phyloP scores from a whole-genome alignment of 2,113 vertebrate species.

The Callaeas wilsoni region DNA sequence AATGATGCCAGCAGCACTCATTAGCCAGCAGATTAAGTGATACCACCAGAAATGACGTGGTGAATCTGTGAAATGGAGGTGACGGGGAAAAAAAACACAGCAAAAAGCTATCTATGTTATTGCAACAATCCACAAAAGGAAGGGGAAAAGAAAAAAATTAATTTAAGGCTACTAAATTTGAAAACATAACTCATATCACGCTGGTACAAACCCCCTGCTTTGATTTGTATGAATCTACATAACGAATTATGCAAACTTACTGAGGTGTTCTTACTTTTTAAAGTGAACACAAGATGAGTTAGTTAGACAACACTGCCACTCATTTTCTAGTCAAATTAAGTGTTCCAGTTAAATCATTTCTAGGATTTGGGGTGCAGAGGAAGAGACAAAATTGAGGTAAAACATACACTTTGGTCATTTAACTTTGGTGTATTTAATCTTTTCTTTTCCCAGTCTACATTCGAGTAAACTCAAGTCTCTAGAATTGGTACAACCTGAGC shows the following conservation, averaged over 20 bases:
- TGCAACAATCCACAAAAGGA: neutral
- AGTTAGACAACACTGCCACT: neutral
- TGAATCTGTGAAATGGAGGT: conserved; percentile 76
- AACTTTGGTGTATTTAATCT: neutral
- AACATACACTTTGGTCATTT: neutral
- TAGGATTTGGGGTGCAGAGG: neutral
- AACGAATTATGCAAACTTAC: neutral
- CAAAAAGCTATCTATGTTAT: neutral
- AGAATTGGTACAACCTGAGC: neutral
- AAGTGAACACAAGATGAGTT: neutral
- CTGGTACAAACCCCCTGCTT: neutral
- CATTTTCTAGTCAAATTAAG: neutral
- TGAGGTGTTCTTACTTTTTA: neutral
- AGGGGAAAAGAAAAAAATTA: neutral
- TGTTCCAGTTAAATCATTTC: neutral
- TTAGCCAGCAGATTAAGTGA: conserved; percentile 91
- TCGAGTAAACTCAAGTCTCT: neutral
- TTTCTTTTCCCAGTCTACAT: neutral
- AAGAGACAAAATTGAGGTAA: neutral
- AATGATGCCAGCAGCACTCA: conserved; percentile 88
- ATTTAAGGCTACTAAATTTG: neutral
- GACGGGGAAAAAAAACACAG: neutral
- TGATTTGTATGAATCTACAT: neutral
- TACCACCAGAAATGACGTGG: conserved; percentile 98
- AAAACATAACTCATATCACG: neutral